These are phyloP conservation scores for Ia io DNA, from an alignment of 2,113 vertebrate genomes.

Conservation along the genomic window DNA sequence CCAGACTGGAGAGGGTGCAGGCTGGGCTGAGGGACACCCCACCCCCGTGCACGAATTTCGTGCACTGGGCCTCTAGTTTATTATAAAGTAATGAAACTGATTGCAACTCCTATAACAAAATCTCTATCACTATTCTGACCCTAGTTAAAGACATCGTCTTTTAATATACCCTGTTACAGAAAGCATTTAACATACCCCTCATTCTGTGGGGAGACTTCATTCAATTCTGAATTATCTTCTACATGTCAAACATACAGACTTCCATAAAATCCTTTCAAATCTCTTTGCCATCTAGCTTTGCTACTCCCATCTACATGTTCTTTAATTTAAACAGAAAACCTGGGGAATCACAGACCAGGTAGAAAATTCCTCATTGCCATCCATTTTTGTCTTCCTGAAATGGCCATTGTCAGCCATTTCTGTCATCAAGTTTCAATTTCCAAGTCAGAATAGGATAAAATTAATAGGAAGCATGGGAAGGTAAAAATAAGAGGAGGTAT, in stretches of 20 bases:
- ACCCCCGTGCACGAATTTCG: too few relatives aligned
- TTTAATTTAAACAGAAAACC: slow-evolving; percentile 16
- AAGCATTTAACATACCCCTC: not conserved
- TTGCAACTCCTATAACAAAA: not conserved
- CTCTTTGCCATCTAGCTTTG: not conserved
- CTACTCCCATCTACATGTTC: not conserved
- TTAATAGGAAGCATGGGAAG: not conserved
- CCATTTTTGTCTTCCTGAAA: slow-evolving; percentile 8
- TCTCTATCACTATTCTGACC: not conserved
- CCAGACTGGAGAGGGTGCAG: too few relatives aligned
- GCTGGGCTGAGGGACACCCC: too few relatives aligned
- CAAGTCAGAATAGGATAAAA: slow-evolving; percentile 14
- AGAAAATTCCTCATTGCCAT: not conserved
- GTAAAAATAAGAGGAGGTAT: not conserved
- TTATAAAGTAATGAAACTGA: slow-evolving; percentile 27
- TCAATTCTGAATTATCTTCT: slow-evolving; percentile 28
- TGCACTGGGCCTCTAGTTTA: not conserved
- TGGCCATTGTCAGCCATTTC: not conserved
- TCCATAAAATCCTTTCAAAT: slow-evolving; percentile 13
- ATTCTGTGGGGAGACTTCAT: not conserved
- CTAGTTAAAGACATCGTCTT: not conserved
- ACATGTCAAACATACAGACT: slow-evolving; percentile 5
- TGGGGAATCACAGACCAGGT: not conserved
- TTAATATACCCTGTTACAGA: slow-evolving; percentile 31
- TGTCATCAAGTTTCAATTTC: slow-evolving; percentile 5